A percentile compares a stretch with the other conserved stretches of the same genome.
Evolutionary conservation across 2,888 invertebrate species (phyloP).

Genomic region (Dicranocentrus wangi): DNA sequence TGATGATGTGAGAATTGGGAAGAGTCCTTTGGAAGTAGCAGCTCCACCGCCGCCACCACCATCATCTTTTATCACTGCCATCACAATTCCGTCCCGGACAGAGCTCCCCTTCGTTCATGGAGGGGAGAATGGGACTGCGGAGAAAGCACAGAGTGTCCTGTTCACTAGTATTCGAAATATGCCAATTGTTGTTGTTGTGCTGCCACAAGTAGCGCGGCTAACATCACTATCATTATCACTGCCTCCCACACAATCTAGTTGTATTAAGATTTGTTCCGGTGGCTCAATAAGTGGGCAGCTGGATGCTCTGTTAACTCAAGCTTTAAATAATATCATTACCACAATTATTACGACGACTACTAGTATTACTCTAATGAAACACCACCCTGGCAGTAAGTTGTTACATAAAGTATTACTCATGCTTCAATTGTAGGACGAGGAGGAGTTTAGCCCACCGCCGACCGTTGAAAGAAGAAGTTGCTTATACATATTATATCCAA

Average conservation of each 20-base stretch:
- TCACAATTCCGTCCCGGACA: conserved; percentile 38
- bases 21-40: conserved; percentile 8
- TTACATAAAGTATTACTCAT: neutral
- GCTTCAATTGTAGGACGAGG: neutral
- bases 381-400: no score
- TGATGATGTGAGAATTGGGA: conserved; percentile 27
- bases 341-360: neutral
- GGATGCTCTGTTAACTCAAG: neutral
- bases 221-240: conserved; percentile 32
- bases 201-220: neutral
- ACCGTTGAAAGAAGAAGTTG: no score
- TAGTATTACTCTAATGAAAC: neutral
- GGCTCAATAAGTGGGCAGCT: no score
- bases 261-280: neutral
- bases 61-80: conserved; percentile 20
- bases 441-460: no score
- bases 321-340: neutral
- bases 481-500: no score
- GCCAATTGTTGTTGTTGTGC: conserved; percentile 20
- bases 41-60: conserved; percentile 7
- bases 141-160: conserved; percentile 36
- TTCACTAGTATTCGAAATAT: conserved; percentile 28
- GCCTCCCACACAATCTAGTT: conserved; percentile 4
- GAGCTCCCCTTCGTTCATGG: conserved; percentile 42
- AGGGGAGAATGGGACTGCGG: conserved; percentile 53